Evolutionary conservation across 2,888 invertebrate genomes (phyloP), one percentile per base, ranked within the genome.

Genomic region (Lasiommata megera): DNA sequence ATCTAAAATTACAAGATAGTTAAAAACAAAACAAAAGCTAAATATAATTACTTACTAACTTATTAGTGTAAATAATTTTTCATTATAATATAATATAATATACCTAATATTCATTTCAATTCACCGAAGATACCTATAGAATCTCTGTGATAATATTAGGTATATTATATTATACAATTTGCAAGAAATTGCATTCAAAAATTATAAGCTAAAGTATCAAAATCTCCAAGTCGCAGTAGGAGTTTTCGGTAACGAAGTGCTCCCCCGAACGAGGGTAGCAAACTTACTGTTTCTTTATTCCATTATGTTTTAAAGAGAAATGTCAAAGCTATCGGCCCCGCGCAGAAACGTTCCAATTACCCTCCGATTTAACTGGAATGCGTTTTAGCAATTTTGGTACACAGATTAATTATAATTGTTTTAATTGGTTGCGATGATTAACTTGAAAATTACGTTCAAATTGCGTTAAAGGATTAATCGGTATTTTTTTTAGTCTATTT

Each of bases 251-350:
- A 84, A 84, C 87, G 79, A 84, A 80, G 78, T 79, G 77, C 72
- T 78, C 84, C 87, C 84, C 77, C 74, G 62, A 71, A 69, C 68
- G 75, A 78, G 82, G 80, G 84, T 77, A 73, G 77, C 80, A 80
- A 84, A 85, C 87, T 84, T 84, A 87, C 87, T 85, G 87, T 88
- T 88, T 87, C 88, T 88, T 89, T 88, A 88, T 89, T 85, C 88
- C 87, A 89, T 89, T 88, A 88, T 87, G 80, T 79, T 86, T 84
- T 84, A 87, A 88, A 86, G 79, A 85, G 85, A 88, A 87, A 76
- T 84, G 88, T 82, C 88, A 84, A 80, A 82, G 86, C 80, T 88
- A 88, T 88, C 88, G 77, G 75, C 67, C 74, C 72, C 77, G 74
- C 78, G 82, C 84, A 81, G 77, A 68, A 73, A 73, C 69, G 61